phyloP scores from a whole-genome alignment of 2,797 vertebrate genomes.

The Peromyscus eremicus region DNA sequence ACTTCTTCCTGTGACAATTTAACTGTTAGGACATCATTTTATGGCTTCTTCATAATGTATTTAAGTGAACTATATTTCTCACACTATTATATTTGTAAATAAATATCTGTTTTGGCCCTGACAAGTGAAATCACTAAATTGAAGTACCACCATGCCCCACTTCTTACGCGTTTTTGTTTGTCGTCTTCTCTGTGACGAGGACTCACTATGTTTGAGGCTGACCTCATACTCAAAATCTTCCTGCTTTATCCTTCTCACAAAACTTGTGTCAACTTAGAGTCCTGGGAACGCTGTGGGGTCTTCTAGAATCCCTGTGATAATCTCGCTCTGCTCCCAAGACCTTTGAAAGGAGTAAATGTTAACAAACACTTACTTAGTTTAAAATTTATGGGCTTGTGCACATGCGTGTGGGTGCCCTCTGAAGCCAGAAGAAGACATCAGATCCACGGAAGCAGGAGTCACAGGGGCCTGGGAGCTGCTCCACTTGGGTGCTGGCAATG shows the following conservation, averaged over 20 bases:
- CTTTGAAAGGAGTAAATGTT: not conserved
- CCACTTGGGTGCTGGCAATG: too few species aligned
- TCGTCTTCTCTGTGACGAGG: not conserved
- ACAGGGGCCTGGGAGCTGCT: not conserved
- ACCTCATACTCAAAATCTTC: not conserved
- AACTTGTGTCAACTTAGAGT: not conserved
- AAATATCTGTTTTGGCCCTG: not conserved
- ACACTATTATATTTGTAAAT: not conserved
- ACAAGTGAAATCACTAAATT: not conserved
- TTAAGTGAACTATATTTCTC: not conserved
- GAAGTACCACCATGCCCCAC: not conserved
- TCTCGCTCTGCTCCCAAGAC: not conserved
- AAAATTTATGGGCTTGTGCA: not conserved
- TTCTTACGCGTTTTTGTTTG: not conserved
- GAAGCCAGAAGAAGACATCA: not conserved
- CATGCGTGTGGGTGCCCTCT: not conserved
- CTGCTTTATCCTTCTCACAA: not conserved
- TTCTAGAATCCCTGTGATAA: not conserved
- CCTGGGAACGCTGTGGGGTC: not conserved
- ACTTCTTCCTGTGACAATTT: not conserved
- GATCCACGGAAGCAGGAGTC: not conserved
- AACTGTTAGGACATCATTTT: not conserved
- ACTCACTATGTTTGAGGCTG: not conserved
- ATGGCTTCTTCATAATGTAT: not conserved
- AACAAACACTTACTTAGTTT: not conserved